These are phyloP conservation scores for Sericinus montela DNA, from an alignment of 2,888 invertebrate species.

Conservation along the genomic window DNA sequence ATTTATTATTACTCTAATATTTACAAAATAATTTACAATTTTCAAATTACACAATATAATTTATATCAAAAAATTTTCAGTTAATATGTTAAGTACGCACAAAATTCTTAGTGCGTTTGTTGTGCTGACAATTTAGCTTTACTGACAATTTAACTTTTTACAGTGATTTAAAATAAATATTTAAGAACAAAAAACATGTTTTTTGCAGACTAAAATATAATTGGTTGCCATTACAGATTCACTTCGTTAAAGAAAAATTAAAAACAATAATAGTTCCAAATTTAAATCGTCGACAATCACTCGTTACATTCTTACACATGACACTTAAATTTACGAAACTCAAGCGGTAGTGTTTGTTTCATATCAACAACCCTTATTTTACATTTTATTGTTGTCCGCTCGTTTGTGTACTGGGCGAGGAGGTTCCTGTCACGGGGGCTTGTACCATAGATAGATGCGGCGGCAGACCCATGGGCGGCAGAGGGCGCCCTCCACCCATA, in stretches of 20 bases:
- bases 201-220: no score
- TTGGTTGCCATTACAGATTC: no score
- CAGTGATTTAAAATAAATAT: no score
- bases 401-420: slow-evolving; percentile 61
- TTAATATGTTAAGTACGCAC: background rate
- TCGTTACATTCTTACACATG: slow-evolving; percentile 5
- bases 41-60: slow-evolving; percentile 22
- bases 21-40: slow-evolving; percentile 35
- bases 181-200: no score
- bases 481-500: slow-evolving; percentile 71
- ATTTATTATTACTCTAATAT: slow-evolving; percentile 27
- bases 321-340: background rate
- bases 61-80: slow-evolving; percentile 18
- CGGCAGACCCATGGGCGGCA: slow-evolving; percentile 67
- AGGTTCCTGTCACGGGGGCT: slow-evolving; percentile 58
- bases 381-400: slow-evolving; percentile 40
- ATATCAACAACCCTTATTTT: slow-evolving; percentile 2
- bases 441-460: slow-evolving; percentile 68
- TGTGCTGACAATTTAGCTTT: slow-evolving; percentile 14
- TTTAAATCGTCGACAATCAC: background rate
- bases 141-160: no score
- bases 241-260: background rate
- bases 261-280: background rate
- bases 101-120: slow-evolving; percentile 9
- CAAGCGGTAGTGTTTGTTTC: background rate